These are phyloP conservation scores for Phrynosoma platyrhinos DNA, from an alignment of 2,113 vertebrate genomes.

Conservation along the genomic window DNA sequence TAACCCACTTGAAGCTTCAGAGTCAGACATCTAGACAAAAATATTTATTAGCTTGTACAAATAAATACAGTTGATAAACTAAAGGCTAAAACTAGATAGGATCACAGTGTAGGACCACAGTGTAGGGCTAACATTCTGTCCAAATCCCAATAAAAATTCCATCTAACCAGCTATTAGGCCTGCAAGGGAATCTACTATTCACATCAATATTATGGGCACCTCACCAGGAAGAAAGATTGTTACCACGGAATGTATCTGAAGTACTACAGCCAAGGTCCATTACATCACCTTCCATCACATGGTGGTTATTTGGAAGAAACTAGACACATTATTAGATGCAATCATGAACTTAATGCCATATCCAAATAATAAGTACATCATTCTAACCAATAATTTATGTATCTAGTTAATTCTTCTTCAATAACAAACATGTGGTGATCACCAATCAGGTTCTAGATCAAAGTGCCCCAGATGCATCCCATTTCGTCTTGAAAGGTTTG, in stretches of 20 bases:
- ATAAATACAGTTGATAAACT: not conserved
- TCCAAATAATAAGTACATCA: not conserved
- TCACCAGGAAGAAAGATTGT: not conserved
- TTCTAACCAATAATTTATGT: not conserved
- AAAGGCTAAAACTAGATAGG: not conserved
- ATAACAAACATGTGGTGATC: too few species aligned
- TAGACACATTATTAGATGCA: not conserved
- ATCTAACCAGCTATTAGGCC: not conserved
- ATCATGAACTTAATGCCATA: not conserved
- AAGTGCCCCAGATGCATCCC: too few species aligned
- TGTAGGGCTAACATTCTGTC: not conserved
- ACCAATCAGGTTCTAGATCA: too few species aligned
- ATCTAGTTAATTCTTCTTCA: too few species aligned
- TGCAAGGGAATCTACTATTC: not conserved
- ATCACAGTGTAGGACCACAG: too few species aligned
- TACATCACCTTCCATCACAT: not conserved
- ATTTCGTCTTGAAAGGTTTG: too few species aligned
- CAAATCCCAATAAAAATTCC: not conserved
- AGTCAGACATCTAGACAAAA: not conserved
- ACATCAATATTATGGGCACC: not conserved
- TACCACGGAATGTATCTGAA: too few species aligned
- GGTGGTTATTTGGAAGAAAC: not conserved
- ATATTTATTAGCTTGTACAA: not conserved
- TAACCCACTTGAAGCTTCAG: not conserved
- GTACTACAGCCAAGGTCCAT: not conserved